These are phyloP conservation scores for Cyclura pinguis DNA, from an alignment of 2,797 vertebrate species.

Conservation along the genomic window DNA sequence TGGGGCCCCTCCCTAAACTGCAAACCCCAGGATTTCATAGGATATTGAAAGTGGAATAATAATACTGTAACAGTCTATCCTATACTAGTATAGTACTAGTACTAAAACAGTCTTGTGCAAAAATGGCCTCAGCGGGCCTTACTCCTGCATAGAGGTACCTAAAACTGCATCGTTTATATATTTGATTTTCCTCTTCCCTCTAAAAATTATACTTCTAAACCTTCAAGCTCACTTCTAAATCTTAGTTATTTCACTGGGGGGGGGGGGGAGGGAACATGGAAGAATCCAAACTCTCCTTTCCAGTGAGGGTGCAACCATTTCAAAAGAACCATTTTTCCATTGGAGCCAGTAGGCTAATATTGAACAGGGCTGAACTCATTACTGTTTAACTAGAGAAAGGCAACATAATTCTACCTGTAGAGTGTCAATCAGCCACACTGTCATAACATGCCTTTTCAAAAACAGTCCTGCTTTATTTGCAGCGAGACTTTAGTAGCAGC, in stretches of 20 bases:
- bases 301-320: not conserved
- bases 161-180: not conserved
- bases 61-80: too few species aligned
- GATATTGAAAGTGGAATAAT: too few species aligned
- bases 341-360: slow-evolving; percentile 53
- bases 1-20: too few species aligned
- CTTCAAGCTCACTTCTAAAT: not conserved
- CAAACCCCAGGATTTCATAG: too few species aligned
- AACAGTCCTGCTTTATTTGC: slow-evolving; percentile 63
- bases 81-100: too few species aligned
- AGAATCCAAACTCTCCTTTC: not conserved
- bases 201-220: not conserved
- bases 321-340: not conserved
- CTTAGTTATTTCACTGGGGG: not conserved
- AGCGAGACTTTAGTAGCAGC: slow-evolving; percentile 55
- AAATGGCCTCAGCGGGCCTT: not conserved
- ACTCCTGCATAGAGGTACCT: not conserved
- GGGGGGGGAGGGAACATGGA: not conserved
- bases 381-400: slow-evolving; percentile 39
- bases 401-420: slow-evolving; percentile 58
- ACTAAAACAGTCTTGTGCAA: too few species aligned
- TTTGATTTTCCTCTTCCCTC: not conserved
- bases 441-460: slow-evolving; percentile 66
- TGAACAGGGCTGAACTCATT: not conserved
- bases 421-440: slow-evolving; percentile 63